phyloP scores from a whole-genome alignment of 2,113 vertebrate species.

The Sylvietta virens region DNA sequence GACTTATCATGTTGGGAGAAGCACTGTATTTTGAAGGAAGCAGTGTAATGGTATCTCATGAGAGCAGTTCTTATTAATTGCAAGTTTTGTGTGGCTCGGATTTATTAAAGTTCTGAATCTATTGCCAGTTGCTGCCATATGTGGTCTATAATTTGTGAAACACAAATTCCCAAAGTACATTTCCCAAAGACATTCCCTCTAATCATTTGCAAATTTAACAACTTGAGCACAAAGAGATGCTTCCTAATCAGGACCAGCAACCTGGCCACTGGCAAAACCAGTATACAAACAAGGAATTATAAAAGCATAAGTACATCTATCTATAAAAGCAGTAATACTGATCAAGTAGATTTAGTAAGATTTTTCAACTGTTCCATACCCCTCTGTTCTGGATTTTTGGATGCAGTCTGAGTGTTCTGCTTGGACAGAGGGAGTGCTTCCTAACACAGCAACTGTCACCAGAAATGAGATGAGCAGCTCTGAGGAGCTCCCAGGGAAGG shows the following conservation, averaged over 20 bases:
- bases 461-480: background rate
- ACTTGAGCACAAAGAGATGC: background rate
- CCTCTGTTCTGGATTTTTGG: background rate
- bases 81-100: background rate
- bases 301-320: background rate
- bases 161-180: background rate
- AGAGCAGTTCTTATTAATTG: slow-evolving; percentile 26
- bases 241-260: background rate
- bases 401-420: background rate
- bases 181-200: background rate
- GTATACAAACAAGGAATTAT: background rate
- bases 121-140: background rate
- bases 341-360: background rate
- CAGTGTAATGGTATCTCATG: background rate
- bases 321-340: background rate
- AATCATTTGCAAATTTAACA: background rate
- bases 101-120: slow-evolving; percentile 9
- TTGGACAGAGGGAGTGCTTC: background rate
- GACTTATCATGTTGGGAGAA: background rate
- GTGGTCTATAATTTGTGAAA: background rate
- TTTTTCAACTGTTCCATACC: background rate
- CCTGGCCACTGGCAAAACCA: background rate
- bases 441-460: background rate
- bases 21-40: background rate
- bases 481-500: background rate